Evolutionary conservation across 2,888 invertebrate genomes (phyloP).

Genomic region (Drosophila mulleri): DNA sequence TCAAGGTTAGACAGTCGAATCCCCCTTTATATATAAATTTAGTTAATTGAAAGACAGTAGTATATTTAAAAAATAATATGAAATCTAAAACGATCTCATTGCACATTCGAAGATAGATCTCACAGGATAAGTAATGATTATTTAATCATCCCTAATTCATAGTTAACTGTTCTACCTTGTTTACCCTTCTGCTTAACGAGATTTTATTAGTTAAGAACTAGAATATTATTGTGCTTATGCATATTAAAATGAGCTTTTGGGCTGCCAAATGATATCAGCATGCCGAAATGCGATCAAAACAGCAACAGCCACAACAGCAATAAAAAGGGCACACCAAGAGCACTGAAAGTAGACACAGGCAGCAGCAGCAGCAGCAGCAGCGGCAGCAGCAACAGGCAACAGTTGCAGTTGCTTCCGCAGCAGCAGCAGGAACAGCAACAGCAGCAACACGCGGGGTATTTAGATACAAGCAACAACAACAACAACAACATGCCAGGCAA

Average conservation of each 20-base stretch:
- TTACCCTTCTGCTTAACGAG: not conserved
- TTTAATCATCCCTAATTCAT: not conserved
- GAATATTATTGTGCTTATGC: slow-evolving; percentile 9
- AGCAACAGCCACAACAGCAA: slow-evolving; percentile 27
- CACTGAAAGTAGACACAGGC: slow-evolving; percentile 29
- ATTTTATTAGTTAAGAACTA: slow-evolving; percentile 12
- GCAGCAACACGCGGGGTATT: slow-evolving; percentile 67
- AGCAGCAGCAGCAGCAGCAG: slow-evolving; percentile 49
- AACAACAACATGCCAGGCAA: slow-evolving; percentile 62
- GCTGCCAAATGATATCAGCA: slow-evolving; percentile 50
- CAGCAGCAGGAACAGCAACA: slow-evolving; percentile 24
- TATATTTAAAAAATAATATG: no score
- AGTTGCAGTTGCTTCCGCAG: slow-evolving; percentile 59
- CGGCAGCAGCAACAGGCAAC: slow-evolving; percentile 33
- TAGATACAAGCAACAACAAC: slow-evolving; percentile 66
- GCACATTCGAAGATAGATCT: no score
- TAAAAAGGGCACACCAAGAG: slow-evolving; percentile 32
- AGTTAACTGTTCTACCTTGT: not conserved
- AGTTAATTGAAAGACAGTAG: no score
- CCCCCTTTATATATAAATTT: no score
- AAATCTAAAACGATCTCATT: no score
- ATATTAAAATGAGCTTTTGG: slow-evolving; percentile 35
- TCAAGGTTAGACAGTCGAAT: no score
- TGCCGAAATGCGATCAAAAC: slow-evolving; percentile 45
- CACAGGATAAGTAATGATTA: not conserved